Percentiles rank a stretch among this genome's conserved stretches.
phyloP scores from a whole-genome alignment of 2,888 invertebrate genomes.

The Brachycybe producta region DNA sequence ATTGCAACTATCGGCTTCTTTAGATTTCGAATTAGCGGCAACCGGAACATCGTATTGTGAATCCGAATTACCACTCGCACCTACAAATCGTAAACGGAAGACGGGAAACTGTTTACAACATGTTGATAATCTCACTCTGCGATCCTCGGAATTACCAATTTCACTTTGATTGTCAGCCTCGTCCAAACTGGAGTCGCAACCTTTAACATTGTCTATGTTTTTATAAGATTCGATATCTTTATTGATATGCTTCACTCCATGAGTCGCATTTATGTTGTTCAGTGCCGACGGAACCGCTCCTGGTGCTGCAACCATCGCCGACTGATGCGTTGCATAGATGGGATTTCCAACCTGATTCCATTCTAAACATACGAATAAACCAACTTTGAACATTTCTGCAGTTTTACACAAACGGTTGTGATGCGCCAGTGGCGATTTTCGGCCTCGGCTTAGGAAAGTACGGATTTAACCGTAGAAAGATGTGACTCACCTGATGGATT shows the following conservation, averaged over 20 bases:
- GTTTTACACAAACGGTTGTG: too few species aligned
- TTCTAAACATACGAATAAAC: slow-evolving; percentile 39
- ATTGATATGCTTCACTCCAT: slow-evolving; percentile 21
- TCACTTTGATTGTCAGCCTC: neutral
- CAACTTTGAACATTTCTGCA: neutral
- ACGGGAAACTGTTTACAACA: too few species aligned
- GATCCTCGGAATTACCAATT: too few species aligned
- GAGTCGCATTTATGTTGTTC: slow-evolving; percentile 21
- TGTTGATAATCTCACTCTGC: too few species aligned
- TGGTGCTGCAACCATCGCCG: neutral
- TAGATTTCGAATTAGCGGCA: slow-evolving; percentile 61
- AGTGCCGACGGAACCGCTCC: slow-evolving; percentile 6
- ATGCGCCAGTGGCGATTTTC: too few species aligned
- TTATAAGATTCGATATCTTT: slow-evolving; percentile 18
- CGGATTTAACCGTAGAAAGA: neutral
- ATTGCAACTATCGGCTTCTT: slow-evolving; percentile 72
- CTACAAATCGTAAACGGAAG: slow-evolving; percentile 8
- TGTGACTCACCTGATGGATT: slow-evolving; percentile 9
- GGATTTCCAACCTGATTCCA: slow-evolving; percentile 86
- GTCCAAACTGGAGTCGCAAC: slow-evolving; percentile 9
- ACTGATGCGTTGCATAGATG: slow-evolving; percentile 57
- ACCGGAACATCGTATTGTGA: slow-evolving; percentile 33
- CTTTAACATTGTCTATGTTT: slow-evolving; percentile 16
- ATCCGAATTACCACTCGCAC: slow-evolving; percentile 18
- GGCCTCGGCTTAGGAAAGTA: too few species aligned